Conservation (phyloP, 1,140 invertebrate genomes). For the Hylaeus volcanicus region DNA sequence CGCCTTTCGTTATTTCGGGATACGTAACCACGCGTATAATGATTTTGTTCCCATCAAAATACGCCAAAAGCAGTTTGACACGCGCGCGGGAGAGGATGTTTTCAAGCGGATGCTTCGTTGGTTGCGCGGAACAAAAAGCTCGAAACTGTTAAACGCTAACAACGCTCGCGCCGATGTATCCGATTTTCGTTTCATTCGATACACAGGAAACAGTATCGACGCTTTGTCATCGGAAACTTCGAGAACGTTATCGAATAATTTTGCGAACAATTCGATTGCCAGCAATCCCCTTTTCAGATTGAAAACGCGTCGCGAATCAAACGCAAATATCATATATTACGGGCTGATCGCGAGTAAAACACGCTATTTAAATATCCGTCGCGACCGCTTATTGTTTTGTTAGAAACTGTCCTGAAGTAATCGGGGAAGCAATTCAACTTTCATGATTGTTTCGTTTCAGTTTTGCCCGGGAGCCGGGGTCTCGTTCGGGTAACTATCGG, state of each 20-base stretch:
- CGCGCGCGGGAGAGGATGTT: too few relatives aligned
- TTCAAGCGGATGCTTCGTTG: not conserved
- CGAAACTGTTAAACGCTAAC: not conserved
- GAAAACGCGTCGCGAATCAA: not conserved
- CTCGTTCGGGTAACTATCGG: too few relatives aligned
- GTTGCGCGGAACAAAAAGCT: not conserved
- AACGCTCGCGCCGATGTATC: not conserved
- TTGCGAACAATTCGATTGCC: not conserved
- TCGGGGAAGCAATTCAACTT: not conserved
- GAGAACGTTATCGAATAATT: slow-evolving; percentile 10
- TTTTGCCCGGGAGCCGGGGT: not conserved
- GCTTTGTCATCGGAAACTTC: not conserved
- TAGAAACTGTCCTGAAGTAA: not conserved
- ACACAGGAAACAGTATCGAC: not conserved
- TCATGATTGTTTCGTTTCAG: not conserved
- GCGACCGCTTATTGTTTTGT: not conserved
- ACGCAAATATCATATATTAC: not conserved
- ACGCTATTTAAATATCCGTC: not conserved
- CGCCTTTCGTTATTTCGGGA: not conserved
- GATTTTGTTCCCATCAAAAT: not conserved
- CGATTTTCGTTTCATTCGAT: not conserved
- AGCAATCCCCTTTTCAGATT: not conserved
- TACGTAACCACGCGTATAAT: not conserved
- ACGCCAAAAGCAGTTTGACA: not conserved
- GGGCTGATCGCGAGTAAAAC: not conserved